Conservation (phyloP, 2,797 vertebrate species). For the Siniperca obscura region DNA sequence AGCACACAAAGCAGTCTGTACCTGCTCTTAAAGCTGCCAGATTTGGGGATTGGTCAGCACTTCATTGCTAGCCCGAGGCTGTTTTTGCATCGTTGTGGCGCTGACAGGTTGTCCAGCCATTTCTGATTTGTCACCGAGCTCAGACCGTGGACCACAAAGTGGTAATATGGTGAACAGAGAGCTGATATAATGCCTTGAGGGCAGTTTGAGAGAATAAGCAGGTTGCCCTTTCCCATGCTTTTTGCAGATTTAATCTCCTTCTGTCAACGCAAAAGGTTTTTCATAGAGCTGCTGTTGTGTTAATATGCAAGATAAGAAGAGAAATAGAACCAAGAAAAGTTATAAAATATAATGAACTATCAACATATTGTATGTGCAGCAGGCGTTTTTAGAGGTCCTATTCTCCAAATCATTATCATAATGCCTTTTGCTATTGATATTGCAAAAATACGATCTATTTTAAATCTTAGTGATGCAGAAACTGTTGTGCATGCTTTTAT, state of each 20-base stretch:
- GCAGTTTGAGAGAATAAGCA: conserved; percentile 52
- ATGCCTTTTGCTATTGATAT: background rate
- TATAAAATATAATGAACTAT: conserved; percentile 5
- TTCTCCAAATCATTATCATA: conserved; percentile 6
- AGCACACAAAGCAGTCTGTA: conserved; percentile 33
- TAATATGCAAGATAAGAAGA: conserved; percentile 10
- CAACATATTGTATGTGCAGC: background rate
- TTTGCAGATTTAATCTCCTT: conserved; percentile 45
- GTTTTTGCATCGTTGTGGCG: conserved; percentile 48
- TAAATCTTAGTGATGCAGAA: too few species aligned
- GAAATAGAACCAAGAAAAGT: conserved; percentile 12
- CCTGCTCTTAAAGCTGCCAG: conserved; percentile 62
- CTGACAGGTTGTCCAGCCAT: conserved; percentile 52
- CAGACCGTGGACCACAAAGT: conserved; percentile 32
- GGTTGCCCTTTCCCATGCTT: conserved; percentile 25
- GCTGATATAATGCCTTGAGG: conserved; percentile 45
- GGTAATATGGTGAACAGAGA: conserved; percentile 58
- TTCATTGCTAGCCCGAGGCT: conserved; percentile 54
- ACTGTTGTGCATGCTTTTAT: too few species aligned
- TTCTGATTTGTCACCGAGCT: conserved; percentile 61
- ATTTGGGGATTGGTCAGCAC: conserved; percentile 59
- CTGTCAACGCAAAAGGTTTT: conserved; percentile 32
- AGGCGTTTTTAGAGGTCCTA: background rate
- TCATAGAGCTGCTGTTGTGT: conserved; percentile 23
- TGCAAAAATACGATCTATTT: too few species aligned